Conservation (phyloP, 35 echinoderm and acorn worm species). For the Ophiothrix spiculata region DNA sequence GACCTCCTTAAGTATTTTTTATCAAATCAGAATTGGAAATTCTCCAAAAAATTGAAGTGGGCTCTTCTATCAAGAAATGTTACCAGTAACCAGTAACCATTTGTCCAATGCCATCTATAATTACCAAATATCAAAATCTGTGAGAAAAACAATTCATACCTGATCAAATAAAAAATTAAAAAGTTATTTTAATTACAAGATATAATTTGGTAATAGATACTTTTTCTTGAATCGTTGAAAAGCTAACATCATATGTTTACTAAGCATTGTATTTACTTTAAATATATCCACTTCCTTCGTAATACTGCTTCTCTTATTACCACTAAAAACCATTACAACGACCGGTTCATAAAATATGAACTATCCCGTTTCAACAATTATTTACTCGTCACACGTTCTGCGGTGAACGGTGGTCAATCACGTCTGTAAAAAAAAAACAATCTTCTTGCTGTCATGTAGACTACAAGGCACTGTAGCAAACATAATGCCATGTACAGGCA, state of each 20-base stretch:
- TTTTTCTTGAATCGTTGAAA: background rate
- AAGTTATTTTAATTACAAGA: background rate
- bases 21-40: too few species aligned
- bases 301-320: background rate
- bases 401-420: background rate
- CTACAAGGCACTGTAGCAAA: background rate
- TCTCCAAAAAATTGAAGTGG: too few species aligned
- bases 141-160: background rate
- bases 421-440: background rate
- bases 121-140: background rate
- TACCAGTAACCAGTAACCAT: too few species aligned
- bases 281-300: background rate
- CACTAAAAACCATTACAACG: background rate
- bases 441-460: background rate
- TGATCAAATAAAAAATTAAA: background rate
- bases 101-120: too few species aligned
- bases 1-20: too few species aligned
- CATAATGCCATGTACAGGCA: background rate
- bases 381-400: background rate
- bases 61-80: too few species aligned
- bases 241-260: background rate
- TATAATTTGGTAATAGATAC: background rate
- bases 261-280: background rate
- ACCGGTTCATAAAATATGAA: background rate
- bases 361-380: background rate